Evolutionary conservation across 2,888 invertebrate species (phyloP).

Genomic region (Eupithecia vulgata): DNA sequence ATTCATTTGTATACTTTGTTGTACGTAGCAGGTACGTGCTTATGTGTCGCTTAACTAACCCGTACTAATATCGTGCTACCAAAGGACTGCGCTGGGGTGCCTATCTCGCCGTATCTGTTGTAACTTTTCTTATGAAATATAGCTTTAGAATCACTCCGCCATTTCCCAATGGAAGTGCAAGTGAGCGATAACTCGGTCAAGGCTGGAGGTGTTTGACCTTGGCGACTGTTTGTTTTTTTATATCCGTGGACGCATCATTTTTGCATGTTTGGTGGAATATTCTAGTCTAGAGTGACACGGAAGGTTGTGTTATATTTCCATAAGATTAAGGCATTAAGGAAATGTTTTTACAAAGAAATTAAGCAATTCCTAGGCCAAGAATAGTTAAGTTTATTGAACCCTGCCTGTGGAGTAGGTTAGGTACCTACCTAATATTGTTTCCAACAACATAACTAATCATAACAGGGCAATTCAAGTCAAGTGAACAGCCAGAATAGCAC

Average conservation of each 20-base stretch:
- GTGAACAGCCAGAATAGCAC: neutral
- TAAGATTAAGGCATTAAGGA: neutral
- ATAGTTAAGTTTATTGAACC: neutral
- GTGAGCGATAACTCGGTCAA: constrained; percentile 80
- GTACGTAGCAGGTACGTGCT: constrained; percentile 48
- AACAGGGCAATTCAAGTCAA: constrained; percentile 23
- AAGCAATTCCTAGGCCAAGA: neutral
- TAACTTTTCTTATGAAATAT: constrained; percentile 75
- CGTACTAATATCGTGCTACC: constrained; percentile 46
- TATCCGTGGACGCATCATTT: constrained; percentile 29
- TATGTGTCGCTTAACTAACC: constrained; percentile 52
- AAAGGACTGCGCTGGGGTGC: constrained; percentile 15
- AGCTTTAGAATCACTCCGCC: constrained; percentile 77
- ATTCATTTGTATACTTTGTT: constrained; percentile 4
- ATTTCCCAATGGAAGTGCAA: constrained; percentile 68
- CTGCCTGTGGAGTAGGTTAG: neutral
- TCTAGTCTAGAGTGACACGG: constrained; percentile 8
- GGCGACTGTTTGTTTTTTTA: constrained; percentile 49
- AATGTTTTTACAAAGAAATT: neutral
- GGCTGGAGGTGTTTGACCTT: constrained; percentile 70
- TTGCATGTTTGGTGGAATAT: constrained; percentile 14
- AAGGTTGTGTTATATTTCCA: constrained; percentile 2
- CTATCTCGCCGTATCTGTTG: constrained; percentile 50
- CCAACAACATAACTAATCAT: neutral
- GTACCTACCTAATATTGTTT: constrained; percentile 14